Base-by-base conservation (phyloP, 2,888 invertebrate genomes). In the Zaprionus bogoriensis region DNA sequence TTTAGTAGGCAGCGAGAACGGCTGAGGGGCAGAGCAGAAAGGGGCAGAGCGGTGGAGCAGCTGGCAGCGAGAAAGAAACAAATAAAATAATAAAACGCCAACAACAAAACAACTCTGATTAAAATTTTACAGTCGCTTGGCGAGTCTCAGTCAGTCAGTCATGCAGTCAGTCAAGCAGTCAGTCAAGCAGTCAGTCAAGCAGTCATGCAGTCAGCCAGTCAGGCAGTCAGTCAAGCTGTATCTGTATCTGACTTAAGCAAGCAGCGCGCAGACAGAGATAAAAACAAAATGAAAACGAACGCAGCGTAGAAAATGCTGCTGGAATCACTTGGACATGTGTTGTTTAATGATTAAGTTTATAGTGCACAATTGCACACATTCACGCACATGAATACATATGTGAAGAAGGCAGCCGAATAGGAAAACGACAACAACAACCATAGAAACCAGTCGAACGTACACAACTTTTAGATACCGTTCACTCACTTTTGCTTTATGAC, bases 101-200 rank as follows among this genome's bases (percentile, higher is more conserved):
- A 14, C 44, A 51, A 65, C 53, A 64, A 66, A 58, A 60, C 63
- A 61, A 47, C 66, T 62, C 66, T 73, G 72, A 73, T 75, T 75
- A 73, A 62, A 65, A 70, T 70, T 73, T 63, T 63, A 59, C 58
- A 61, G 54, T 36, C 55, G 45, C 39, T 54, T 30, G 28, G 30
- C 4, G 45, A 54, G 44, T 46, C n/a, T n/a, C 10, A 44, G 38
- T 7, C 17, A 53, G 52, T 52, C 51, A 51, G 19, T 50, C 42
- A 51, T 17, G 17, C 52, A 25, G 46, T 30, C 17, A 58, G 45
- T 55, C 28, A 30, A 39, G 41, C 41, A 39, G 28, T 47, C 28
- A 39, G 45, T 42, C 61, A 28, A 23, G 10, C 25, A 39, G 38
- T 39, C 23, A 14, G 36, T 39, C n/a, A n/a, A n/a, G n/a, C 44